phyloP scores from a whole-genome alignment of 2,888 invertebrate genomes.

The Cosmia pyralina region DNA sequence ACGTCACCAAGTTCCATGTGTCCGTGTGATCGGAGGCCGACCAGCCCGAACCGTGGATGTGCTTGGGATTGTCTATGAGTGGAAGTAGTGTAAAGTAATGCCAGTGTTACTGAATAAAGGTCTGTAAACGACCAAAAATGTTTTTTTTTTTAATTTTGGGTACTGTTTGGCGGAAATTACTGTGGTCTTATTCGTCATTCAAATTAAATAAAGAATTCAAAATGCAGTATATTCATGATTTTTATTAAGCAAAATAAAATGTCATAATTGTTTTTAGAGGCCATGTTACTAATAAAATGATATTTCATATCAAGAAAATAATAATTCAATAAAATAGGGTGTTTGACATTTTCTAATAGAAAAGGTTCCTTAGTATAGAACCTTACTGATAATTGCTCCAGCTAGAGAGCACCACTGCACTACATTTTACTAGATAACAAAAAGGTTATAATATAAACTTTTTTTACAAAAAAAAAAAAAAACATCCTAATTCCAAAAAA shows the following conservation, averaged over 20 bases:
- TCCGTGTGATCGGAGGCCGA: conserved; percentile 92
- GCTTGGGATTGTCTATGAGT: conserved; percentile 43
- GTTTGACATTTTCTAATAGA: background rate
- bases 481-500: no score
- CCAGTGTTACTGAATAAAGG: conserved; percentile 21
- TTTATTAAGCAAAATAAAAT: conserved; percentile 45
- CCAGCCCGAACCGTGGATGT: conserved; percentile 63
- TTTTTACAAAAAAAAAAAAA: no score
- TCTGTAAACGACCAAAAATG: conserved; percentile 11
- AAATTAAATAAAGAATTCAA: background rate
- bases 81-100: conserved; percentile 36
- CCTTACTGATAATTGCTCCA: no score
- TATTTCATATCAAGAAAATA: background rate
- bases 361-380: background rate
- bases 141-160: conserved; percentile 1
- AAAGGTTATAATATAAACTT: no score
- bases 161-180: conserved; percentile 8
- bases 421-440: no score
- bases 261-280: conserved; percentile 5
- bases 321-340: background rate
- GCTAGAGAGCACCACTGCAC: no score
- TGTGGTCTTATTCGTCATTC: background rate
- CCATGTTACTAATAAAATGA: background rate
- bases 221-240: conserved; percentile 33
- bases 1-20: conserved; percentile 99